Base-by-base conservation (phyloP, 2,797 vertebrate genomes). In the Heteromormyrus szaboi region DNA sequence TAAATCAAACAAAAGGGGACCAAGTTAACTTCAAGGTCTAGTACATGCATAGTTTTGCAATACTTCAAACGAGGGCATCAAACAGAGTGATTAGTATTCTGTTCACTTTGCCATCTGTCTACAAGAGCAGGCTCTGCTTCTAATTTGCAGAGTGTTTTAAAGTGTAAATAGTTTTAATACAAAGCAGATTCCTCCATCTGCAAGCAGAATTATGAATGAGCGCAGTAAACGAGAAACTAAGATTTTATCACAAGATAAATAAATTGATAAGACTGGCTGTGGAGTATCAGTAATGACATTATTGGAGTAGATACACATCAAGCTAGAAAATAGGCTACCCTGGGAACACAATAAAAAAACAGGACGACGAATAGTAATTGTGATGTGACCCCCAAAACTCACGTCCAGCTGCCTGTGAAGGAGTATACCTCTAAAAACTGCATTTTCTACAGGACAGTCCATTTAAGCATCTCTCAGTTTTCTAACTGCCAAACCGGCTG, bases 81-180 rank as follows among this genome's bases (percentile, higher is more conserved):
- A 91, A 92, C 90, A 48, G 88, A 2, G 89, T 91, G 92, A 93
- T 93, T 92, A 92, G 90, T 89, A 91, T 92, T 91, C 91, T 72
- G 90, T 89, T 90, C 89, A 88, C 90, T 91, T 90, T 84, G 51
- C 91, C 90, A 91, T 91, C 89, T 91, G 91, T 90, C 91, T 85
- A 86, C 89, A 86, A 90, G 90, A 91, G 90, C 89, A 85, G 51
- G 79, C 93, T 91, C 86, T 92, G 88, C 87, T 91, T 90, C 91
- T 91, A 90, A 89, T 90, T 90, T 79, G 89, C 0, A 29, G 90
- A 90, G 25, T 88, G 88, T 94, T 92, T 92, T 93, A 90, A 93
- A 90, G 37, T 91, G 87, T 90, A 94, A 94, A 92, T 91, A 93
- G 46, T 88, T 89, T 81, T 92, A 91, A 95, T 91, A 87, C 84